Evolutionary conservation across 2,888 invertebrate species (phyloP).

Genomic region (Standfussiana lucernea): DNA sequence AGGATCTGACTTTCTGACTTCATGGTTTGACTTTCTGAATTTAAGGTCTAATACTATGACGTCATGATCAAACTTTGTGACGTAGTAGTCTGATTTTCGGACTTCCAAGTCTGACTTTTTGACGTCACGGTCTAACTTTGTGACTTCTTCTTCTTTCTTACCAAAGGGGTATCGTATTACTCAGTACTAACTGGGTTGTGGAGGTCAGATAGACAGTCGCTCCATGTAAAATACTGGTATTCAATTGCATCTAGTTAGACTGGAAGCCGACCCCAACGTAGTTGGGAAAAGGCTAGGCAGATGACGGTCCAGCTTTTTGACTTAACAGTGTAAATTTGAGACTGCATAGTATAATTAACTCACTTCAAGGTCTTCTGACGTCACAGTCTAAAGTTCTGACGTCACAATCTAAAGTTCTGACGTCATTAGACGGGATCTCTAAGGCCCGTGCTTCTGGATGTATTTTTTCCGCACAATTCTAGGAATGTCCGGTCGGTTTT

Average conservation of each 20-base stretch:
- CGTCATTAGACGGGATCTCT: conserved; percentile 6
- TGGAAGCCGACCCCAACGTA: too few species aligned
- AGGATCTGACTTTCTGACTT: not conserved
- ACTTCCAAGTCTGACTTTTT: too few species aligned
- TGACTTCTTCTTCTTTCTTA: too few species aligned
- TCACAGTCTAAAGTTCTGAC: not conserved
- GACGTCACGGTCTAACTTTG: not conserved
- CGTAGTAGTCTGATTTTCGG: too few species aligned
- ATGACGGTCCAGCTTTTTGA: too few species aligned
- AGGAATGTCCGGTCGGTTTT: conserved; percentile 75
- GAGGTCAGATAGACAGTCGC: too few species aligned
- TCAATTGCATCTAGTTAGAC: too few species aligned
- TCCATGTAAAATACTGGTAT: too few species aligned
- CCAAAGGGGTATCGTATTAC: too few species aligned
- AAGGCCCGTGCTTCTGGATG: conserved; percentile 70
- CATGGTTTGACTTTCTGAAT: not conserved
- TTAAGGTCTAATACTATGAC: not conserved
- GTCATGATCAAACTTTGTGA: not conserved
- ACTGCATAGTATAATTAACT: not conserved
- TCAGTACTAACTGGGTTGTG: too few species aligned
- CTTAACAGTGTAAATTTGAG: not conserved
- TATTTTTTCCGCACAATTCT: conserved; percentile 71
- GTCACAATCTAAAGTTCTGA: not conserved
- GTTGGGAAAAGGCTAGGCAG: too few species aligned
- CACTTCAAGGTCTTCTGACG: not conserved